phyloP scores from a whole-genome alignment of 2,888 invertebrate species.

The Anagyrus pseudococci region DNA sequence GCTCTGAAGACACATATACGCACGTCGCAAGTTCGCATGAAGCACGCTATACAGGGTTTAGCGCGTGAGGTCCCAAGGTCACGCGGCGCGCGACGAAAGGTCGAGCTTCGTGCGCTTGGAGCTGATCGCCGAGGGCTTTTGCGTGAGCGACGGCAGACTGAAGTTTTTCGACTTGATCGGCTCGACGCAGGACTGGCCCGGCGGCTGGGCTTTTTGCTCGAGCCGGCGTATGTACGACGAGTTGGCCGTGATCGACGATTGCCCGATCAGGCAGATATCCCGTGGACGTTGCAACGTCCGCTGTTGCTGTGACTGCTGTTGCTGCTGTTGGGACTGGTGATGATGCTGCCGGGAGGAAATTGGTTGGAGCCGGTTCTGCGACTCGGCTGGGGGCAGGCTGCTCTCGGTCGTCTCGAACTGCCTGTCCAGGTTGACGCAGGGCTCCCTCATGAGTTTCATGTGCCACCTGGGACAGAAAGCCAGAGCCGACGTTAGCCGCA shows the following conservation, averaged over 20 bases:
- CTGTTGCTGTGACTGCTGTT: slow-evolving; percentile 24
- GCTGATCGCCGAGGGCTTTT: neutral
- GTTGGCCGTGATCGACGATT: slow-evolving; percentile 49
- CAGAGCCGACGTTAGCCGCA: neutral
- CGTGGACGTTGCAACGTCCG: slow-evolving; percentile 35
- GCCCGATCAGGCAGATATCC: slow-evolving; percentile 48
- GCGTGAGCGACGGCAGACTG: slow-evolving; percentile 15
- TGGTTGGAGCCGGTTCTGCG: slow-evolving; percentile 18
- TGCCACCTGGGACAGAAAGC: slow-evolving; percentile 49
- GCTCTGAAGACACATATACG: too few species aligned
- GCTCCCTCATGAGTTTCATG: slow-evolving; percentile 49
- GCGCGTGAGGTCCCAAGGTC: slow-evolving; percentile 12
- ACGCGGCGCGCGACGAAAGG: slow-evolving; percentile 18
- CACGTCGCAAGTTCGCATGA: too few species aligned
- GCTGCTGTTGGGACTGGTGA: slow-evolving; percentile 24
- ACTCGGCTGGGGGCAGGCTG: neutral
- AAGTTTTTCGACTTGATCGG: neutral
- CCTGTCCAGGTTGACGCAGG: slow-evolving; percentile 29
- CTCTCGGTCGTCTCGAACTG: slow-evolving; percentile 18
- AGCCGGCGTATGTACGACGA: slow-evolving; percentile 50
- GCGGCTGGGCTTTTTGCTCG: slow-evolving; percentile 45
- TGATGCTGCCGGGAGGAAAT: slow-evolving; percentile 7
- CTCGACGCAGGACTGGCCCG: slow-evolving; percentile 1
- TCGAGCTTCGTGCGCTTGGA: slow-evolving; percentile 27
- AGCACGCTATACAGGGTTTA: too few species aligned